Evolutionary conservation across 2,113 vertebrate species (phyloP).

Genomic region (Caloenas nicobarica): DNA sequence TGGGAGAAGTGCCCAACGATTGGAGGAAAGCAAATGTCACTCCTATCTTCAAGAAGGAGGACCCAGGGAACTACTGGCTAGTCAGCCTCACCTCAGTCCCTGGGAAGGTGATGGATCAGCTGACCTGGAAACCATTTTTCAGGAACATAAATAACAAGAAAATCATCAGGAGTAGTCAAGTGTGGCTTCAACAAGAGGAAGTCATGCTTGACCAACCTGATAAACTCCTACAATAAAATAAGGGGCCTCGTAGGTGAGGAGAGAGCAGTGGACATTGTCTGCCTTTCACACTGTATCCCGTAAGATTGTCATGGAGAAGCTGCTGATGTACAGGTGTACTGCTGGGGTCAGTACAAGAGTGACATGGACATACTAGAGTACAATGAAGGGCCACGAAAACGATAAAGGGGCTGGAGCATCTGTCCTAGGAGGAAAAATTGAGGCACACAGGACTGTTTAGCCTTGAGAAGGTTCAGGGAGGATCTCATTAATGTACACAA

Average conservation of each 20-base stretch:
- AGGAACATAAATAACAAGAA: not conserved
- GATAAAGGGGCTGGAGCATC: too few species aligned
- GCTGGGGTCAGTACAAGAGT: too few species aligned
- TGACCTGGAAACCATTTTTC: not conserved
- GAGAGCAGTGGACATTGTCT: not conserved
- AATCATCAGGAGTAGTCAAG: not conserved
- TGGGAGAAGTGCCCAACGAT: not conserved
- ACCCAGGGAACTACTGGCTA: not conserved
- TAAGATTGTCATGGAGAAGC: not conserved
- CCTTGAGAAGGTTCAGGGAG: not conserved
- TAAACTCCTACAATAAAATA: not conserved
- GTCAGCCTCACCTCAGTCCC: not conserved
- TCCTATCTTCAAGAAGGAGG: not conserved
- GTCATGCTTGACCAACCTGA: not conserved
- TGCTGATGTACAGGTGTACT: not conserved
- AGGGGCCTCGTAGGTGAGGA: not conserved
- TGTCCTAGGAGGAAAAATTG: too few species aligned
- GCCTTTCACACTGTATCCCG: not conserved
- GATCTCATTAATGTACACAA: not conserved
- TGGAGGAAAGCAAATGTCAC: not conserved
- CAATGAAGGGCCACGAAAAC: too few species aligned
- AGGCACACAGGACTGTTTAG: not conserved
- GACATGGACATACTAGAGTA: too few species aligned
- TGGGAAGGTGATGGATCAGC: not conserved
- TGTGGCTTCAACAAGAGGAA: not conserved